Conservation (phyloP, 2,888 invertebrate genomes). For the Tuta absoluta region DNA sequence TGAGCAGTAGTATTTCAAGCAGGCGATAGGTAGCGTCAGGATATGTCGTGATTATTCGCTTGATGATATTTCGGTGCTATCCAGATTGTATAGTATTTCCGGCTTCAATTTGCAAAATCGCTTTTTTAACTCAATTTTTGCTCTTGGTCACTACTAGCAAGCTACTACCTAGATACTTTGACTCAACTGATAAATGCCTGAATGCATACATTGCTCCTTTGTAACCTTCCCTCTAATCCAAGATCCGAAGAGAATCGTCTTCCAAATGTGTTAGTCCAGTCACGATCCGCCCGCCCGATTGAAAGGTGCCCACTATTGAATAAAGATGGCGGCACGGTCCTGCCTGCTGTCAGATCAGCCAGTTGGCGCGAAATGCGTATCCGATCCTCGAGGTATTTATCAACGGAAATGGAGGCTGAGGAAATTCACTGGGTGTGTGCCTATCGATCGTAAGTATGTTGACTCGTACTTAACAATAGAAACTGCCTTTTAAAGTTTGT, state of each 20-base stretch:
- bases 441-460: no score
- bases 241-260: neutral
- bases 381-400: neutral
- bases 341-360: constrained; percentile 40
- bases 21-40: no score
- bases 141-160: no score
- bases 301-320: constrained; percentile 70
- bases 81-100: no score
- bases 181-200: neutral
- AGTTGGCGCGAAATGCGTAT: constrained; percentile 24
- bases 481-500: no score
- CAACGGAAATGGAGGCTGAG: neutral
- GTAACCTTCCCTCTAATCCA: neutral
- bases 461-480: neutral
- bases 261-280: constrained; percentile 44
- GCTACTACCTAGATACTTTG: no score
- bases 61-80: no score
- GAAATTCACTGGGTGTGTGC: neutral
- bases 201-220: neutral
- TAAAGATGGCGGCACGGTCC: constrained; percentile 64
- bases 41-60: no score
- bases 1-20: no score
- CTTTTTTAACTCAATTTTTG: no score
- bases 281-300: constrained; percentile 55
- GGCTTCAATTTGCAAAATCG: no score